Evolutionary conservation across 2,113 vertebrate species (phyloP), one percentile per base, ranked within the genome.

Genomic region (Octodon degus): DNA sequence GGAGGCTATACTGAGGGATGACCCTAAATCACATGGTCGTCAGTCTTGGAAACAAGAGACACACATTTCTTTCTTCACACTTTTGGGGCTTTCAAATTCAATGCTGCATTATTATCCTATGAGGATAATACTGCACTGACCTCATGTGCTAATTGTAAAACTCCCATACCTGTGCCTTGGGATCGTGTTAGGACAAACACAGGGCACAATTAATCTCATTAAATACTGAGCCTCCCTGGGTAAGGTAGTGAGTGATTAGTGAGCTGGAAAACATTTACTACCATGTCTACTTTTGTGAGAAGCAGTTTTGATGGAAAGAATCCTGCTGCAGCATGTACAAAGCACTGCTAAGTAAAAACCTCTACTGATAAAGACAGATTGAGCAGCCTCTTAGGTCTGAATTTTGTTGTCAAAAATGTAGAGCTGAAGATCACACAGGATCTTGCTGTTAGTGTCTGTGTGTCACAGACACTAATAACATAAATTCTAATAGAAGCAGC

Each of bases 401-500:
- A 93, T 97, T 97, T 96, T 80, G 40, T 80, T 96, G 68, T 97
- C 95, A 97, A 76, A 76, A 94, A 79, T 95, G 55, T 1, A 91
- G 68, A 37, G 95, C 77, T 0, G n/a, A 83, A 82, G 83, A 92
- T 87, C 92, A 82, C 74, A 80, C 34, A 68, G 43, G 90, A 84
- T 27, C 70, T 65, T 58, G 25, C 70, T n/a, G 79, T 93, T 40
- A 87, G 43, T 63, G 60, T 72, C 47, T 58, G 50, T 58, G 50
- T 43, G 40, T 80, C n/a, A 60, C 1, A n/a, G 14, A 80, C 9
- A 43, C 55, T 89, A 74, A 91, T 22, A 62, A 16, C 47, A 4
- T 34, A 90, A 1, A 77, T 16, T 43, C 50, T 53, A 81, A 47
- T 32, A 92, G 34, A 77, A 77, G 13, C 13, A 77, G 20, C 47